Percentiles rank a stretch among this genome's conserved stretches.
phyloP scores from a whole-genome alignment of 1,140 invertebrate genomes.

The Drosophila pandora region DNA sequence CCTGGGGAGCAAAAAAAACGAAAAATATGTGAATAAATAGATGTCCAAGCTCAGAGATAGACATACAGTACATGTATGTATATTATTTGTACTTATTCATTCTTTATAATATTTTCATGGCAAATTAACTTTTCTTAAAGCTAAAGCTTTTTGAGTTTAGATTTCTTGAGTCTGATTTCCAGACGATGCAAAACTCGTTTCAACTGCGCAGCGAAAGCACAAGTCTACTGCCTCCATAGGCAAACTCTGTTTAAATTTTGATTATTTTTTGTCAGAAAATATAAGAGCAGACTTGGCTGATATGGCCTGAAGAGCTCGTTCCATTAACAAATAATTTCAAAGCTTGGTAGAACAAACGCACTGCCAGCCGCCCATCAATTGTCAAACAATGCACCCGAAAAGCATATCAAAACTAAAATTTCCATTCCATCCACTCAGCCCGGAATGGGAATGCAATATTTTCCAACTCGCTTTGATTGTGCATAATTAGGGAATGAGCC shows the following conservation, averaged over 20 bases:
- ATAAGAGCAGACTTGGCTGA: too few species aligned
- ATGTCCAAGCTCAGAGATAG: too few species aligned
- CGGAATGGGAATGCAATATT: constrained; percentile 2
- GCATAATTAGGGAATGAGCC: constrained; percentile 15
- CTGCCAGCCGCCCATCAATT: neutral
- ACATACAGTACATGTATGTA: too few species aligned
- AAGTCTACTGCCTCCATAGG: constrained; percentile 1
- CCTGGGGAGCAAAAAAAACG: constrained; percentile 21
- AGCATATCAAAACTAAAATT: neutral
- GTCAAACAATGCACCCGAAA: neutral
- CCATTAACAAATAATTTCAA: constrained; percentile 3
- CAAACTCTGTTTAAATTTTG: too few species aligned
- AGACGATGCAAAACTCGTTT: constrained; percentile 43
- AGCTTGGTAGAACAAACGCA: neutral
- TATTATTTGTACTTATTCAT: neutral
- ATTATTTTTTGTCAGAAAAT: too few species aligned
- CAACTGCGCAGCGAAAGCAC: constrained; percentile 53
- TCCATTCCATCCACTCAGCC: neutral
- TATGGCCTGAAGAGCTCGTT: neutral
- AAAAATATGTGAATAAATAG: neutral
- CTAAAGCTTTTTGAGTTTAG: constrained; percentile 36
- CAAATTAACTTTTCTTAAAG: constrained; percentile 9
- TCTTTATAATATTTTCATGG: neutral
- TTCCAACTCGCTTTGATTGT: constrained; percentile 15
- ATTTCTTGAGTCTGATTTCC: constrained; percentile 18